phyloP scores from a whole-genome alignment of 2,888 invertebrate genomes.

The Mellilla xanthometata region DNA sequence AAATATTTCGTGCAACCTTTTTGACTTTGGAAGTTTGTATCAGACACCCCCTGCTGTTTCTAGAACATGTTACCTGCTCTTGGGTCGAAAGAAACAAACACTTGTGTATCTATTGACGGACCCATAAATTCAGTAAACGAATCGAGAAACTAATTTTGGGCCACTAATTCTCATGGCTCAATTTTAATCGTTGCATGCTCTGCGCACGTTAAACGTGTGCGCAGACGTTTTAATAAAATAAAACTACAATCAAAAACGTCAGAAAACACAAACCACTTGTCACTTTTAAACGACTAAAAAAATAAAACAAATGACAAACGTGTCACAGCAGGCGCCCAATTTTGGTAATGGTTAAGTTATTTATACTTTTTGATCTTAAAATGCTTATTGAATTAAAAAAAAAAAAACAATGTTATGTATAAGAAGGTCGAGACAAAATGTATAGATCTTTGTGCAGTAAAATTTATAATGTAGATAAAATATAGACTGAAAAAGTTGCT shows the following conservation, averaged over 20 bases:
- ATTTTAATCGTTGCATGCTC: too few relatives aligned
- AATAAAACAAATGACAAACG: conserved; percentile 1
- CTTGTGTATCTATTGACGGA: conserved; percentile 64
- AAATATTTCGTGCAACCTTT: conserved; percentile 2
- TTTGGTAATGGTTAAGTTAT: conserved; percentile 38
- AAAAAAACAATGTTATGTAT: too few relatives aligned
- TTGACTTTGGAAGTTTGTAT: conserved; percentile 47
- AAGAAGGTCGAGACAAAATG: too few relatives aligned
- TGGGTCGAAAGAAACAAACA: conserved; percentile 68
- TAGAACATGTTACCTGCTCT: conserved; percentile 70
- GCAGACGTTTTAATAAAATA: not conserved
- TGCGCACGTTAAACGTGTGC: too few relatives aligned
- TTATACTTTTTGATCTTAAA: too few relatives aligned
- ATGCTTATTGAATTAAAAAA: too few relatives aligned
- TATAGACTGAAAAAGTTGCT: too few relatives aligned
- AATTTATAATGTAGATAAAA: too few relatives aligned
- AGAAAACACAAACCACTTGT: not conserved
- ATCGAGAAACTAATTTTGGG: conserved; percentile 33
- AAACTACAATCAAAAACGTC: too few relatives aligned
- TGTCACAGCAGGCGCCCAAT: conserved; percentile 5
- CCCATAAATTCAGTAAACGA: conserved; percentile 70
- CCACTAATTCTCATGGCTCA: too few relatives aligned
- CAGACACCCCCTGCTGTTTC: conserved; percentile 70
- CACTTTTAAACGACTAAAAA: not conserved
- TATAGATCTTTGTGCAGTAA: too few relatives aligned